A percentile compares a stretch with the other conserved stretches of the same genome.
Conservation (phyloP, 2,113 vertebrate species). For the Colius striatus region DNA sequence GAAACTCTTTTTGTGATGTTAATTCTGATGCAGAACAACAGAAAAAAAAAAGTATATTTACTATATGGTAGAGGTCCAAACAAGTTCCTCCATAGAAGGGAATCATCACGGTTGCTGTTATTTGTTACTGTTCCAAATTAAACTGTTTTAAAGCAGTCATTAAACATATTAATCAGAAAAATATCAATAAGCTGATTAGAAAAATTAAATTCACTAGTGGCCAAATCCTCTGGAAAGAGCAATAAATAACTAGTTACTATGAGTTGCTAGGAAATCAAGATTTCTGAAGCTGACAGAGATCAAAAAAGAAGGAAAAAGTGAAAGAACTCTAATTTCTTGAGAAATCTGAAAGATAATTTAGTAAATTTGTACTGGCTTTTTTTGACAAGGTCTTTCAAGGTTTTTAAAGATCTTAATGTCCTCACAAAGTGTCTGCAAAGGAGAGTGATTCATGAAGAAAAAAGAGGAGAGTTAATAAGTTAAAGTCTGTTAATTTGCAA, state of each 20-base stretch:
- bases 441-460: background rate
- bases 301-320: background rate
- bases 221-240: background rate
- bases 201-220: background rate
- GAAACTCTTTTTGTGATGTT: background rate
- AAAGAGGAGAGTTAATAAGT: background rate
- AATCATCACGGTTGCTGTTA: background rate
- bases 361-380: background rate
- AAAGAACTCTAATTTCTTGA: background rate
- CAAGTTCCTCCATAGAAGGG: background rate
- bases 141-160: background rate
- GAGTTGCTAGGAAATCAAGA: background rate
- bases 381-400: background rate
- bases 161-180: constrained; percentile 12
- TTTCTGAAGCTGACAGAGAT: background rate
- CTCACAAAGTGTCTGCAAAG: background rate
- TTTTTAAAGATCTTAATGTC: background rate
- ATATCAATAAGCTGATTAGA: constrained; percentile 13
- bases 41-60: background rate
- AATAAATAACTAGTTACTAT: background rate
- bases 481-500: no score
- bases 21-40: background rate
- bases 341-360: background rate
- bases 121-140: background rate
- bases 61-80: background rate